Conservation (phyloP, 2,888 invertebrate genomes). For the Blomia tropicalis region DNA sequence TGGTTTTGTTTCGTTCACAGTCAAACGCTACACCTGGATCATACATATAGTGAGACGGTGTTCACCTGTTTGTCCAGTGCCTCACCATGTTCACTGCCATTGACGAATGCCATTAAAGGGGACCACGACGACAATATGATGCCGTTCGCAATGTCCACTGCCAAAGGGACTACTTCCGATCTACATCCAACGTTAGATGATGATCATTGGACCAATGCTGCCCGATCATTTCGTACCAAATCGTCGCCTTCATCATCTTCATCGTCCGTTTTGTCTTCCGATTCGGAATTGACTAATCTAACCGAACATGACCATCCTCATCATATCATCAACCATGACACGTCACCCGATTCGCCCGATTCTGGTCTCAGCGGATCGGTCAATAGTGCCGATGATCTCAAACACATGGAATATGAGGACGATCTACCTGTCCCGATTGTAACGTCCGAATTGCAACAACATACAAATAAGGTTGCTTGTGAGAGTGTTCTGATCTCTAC, state of each 20-base stretch:
- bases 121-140: background rate
- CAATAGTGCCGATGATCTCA: constrained; percentile 8
- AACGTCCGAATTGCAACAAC: background rate
- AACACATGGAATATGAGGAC: background rate
- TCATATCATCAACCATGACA: too few relatives aligned
- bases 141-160: background rate
- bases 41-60: too few relatives aligned
- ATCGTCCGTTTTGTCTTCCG: background rate
- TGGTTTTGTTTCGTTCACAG: too few relatives aligned
- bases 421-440: background rate
- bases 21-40: too few relatives aligned
- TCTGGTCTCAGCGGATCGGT: constrained; percentile 8
- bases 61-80: background rate
- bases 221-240: background rate
- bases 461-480: background rate
- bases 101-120: background rate
- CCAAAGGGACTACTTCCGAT: background rate
- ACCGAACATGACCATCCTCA: background rate
- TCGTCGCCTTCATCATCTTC: background rate
- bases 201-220: too few relatives aligned
- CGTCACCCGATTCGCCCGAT: constrained; percentile 13
- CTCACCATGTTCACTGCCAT: background rate
- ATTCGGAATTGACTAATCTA: background rate
- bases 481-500: background rate
- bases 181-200: too few relatives aligned